Evolutionary conservation across 2,888 invertebrate species (phyloP).

Genomic region (Euzetes globulus): DNA sequence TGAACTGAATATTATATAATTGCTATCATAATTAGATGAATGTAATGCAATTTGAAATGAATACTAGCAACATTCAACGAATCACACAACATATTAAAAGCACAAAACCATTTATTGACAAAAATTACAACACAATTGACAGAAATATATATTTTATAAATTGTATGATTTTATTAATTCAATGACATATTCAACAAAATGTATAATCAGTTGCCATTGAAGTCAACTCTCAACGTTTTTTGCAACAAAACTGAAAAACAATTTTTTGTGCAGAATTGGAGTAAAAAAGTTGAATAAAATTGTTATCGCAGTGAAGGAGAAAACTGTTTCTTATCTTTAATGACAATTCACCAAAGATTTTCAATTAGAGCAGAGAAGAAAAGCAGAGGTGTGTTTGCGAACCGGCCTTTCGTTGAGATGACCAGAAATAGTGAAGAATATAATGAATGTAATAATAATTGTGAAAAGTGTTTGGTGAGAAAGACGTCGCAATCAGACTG

Average conservation of each 20-base stretch:
- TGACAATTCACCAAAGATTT: not conserved
- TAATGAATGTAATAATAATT: constrained; percentile 17
- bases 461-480: not conserved
- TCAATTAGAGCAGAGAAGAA: not conserved
- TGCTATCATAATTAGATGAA: not conserved
- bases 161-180: not conserved
- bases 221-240: not conserved
- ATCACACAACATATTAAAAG: not conserved
- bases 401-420: not conserved
- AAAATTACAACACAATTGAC: constrained; percentile 2
- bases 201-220: not conserved
- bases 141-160: not conserved
- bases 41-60: not conserved
- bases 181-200: not conserved
- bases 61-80: not conserved
- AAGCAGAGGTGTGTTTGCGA: too few relatives aligned
- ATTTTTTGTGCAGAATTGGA: not conserved
- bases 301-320: not conserved
- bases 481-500: not conserved
- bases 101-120: constrained; percentile 7
- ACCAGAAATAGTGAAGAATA: not conserved
- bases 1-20: too few relatives aligned
- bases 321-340: not conserved
- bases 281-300: not conserved
- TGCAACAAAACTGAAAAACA: not conserved